Percentiles rank a stretch among this genome's conserved stretches.
Conservation (phyloP, 2,888 invertebrate genomes). For the Lissocephala sabroskyi region DNA sequence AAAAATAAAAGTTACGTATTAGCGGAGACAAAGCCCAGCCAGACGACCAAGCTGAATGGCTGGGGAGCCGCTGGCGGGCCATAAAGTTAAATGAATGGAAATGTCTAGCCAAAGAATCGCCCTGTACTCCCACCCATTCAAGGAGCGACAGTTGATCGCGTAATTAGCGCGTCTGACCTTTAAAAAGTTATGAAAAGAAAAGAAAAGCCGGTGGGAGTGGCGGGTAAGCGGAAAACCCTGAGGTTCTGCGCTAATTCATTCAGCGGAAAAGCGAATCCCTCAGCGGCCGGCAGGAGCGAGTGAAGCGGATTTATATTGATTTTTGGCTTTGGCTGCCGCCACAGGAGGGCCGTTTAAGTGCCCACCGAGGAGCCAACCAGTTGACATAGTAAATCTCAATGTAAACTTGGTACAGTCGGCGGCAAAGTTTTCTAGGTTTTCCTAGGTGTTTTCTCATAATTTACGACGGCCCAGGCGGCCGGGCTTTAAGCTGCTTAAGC, state of each 20-base stretch:
- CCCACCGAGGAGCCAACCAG: too few species aligned
- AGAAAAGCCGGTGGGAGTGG: too few species aligned
- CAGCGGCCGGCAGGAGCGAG: too few species aligned
- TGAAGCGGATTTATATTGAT: too few species aligned
- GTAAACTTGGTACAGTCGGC: not conserved
- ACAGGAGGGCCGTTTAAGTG: too few species aligned
- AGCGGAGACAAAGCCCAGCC: not conserved
- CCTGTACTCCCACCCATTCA: not conserved
- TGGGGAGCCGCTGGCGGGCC: slow-evolving; percentile 14
- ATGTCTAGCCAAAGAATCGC: not conserved
- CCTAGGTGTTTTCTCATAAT: not conserved
- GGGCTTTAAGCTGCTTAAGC: slow-evolving; percentile 44
- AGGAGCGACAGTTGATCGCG: slow-evolving; percentile 33
- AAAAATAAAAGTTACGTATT: slow-evolving; percentile 66
- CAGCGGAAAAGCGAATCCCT: too few species aligned
- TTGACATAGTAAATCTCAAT: slow-evolving; percentile 3
- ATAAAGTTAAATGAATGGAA: slow-evolving; percentile 55
- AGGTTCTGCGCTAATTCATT: too few species aligned
- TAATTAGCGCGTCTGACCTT: slow-evolving; percentile 61
- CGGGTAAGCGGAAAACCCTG: too few species aligned
- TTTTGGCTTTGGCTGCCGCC: too few species aligned
- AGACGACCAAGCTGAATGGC: not conserved
- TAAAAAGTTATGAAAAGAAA: not conserved
- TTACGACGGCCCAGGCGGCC: slow-evolving; percentile 8
- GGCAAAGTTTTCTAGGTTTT: not conserved